Evolutionary conservation across 2,888 invertebrate genomes (phyloP).

Genomic region (Coleophora deauratella): DNA sequence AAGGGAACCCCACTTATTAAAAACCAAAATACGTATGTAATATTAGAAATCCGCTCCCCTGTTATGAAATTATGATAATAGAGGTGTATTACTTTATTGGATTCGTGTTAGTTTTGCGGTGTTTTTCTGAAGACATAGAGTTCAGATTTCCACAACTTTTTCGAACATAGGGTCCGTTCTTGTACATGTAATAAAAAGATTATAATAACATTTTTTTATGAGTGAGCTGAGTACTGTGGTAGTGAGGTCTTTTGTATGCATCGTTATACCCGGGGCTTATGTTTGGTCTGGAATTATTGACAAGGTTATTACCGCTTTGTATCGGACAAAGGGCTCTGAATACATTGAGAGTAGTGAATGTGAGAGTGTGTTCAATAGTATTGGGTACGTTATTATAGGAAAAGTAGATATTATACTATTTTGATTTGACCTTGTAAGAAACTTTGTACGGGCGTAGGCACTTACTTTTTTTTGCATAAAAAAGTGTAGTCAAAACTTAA

Average conservation of each 20-base stretch:
- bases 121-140: constrained; percentile 18
- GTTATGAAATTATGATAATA: constrained; percentile 64
- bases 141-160: constrained; percentile 8
- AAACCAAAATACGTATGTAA: constrained; percentile 51
- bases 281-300: constrained; percentile 7
- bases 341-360: neutral
- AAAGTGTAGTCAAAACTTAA: too few relatives aligned
- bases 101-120: constrained; percentile 6
- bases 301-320: neutral
- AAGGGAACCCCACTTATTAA: constrained; percentile 26
- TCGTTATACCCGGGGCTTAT: constrained; percentile 34
- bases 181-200: constrained; percentile 46
- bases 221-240: constrained; percentile 32
- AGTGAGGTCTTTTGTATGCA: too few relatives aligned
- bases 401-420: too few relatives aligned
- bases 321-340: neutral
- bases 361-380: neutral
- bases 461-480: too few relatives aligned
- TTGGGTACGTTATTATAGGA: constrained; percentile 15
- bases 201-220: constrained; percentile 53
- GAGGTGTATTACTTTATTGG: constrained; percentile 14
- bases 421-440: too few relatives aligned
- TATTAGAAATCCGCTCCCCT: constrained; percentile 60
- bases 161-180: constrained; percentile 27
- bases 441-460: too few relatives aligned